These are phyloP conservation scores for Nylanderia fulva DNA, from an alignment of 1,140 invertebrate genomes.

Conservation along the genomic window DNA sequence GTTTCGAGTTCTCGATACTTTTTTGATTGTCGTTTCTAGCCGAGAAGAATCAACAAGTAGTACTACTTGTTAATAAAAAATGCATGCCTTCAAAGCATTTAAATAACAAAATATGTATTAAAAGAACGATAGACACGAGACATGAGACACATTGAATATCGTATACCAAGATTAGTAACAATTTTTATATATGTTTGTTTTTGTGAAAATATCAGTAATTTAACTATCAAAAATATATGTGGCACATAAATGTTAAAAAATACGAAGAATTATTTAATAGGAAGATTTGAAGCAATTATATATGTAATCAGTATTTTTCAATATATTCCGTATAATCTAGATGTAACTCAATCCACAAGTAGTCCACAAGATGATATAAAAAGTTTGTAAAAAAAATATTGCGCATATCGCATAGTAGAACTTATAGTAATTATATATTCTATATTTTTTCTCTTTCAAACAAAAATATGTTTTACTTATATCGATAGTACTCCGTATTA, in stretches of 20 bases:
- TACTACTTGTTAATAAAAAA: not conserved
- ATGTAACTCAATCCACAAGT: not conserved
- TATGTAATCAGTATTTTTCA: not conserved
- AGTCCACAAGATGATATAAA: not conserved
- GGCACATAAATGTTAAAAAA: slow-evolving; percentile 20
- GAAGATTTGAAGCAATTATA: not conserved
- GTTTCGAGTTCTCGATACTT: not conserved
- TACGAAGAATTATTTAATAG: not conserved
- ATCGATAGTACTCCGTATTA: not conserved
- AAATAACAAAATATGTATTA: slow-evolving; percentile 6
- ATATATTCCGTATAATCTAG: not conserved
- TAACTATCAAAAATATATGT: slow-evolving; percentile 1
- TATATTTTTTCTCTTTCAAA: not conserved
- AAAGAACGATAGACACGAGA: not conserved
- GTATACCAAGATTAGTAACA: not conserved
- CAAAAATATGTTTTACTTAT: slow-evolving; percentile 10
- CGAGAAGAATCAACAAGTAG: no score
- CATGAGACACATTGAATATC: not conserved
- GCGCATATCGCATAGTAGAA: not conserved
- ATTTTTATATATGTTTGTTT: not conserved
- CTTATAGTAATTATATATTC: not conserved
- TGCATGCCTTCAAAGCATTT: not conserved
- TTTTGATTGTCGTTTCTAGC: not conserved
- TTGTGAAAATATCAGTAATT: slow-evolving; percentile 24
- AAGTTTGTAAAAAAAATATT: not conserved